phyloP scores from a whole-genome alignment of 2,888 invertebrate species.

The Melanostoma scalare region DNA sequence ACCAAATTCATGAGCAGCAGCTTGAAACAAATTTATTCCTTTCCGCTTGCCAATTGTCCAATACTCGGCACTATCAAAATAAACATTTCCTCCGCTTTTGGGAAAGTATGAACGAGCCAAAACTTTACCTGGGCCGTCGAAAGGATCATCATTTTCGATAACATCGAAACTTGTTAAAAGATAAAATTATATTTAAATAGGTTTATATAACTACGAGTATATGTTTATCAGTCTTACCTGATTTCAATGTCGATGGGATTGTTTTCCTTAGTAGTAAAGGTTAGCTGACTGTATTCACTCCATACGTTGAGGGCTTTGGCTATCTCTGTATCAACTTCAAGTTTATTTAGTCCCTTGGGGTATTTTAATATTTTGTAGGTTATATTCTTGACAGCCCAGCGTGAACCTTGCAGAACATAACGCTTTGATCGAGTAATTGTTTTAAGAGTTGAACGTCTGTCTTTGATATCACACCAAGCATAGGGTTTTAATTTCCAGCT shows the following conservation, averaged over 20 bases:
- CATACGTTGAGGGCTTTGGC: slow-evolving; percentile 12
- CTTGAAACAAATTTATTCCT: slow-evolving; percentile 13
- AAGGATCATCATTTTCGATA: slow-evolving; percentile 24
- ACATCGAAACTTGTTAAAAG: not conserved
- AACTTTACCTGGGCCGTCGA: slow-evolving; percentile 16
- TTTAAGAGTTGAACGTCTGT: not conserved
- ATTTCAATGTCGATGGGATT: slow-evolving; percentile 1
- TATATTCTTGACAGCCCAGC: not conserved
- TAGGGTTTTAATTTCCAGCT: too few species aligned
- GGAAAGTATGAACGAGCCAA: slow-evolving; percentile 18
- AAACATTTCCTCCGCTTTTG: slow-evolving; percentile 3
- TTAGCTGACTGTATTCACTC: slow-evolving; percentile 23
- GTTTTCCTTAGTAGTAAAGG: slow-evolving; percentile 9
- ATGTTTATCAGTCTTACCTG: not conserved
- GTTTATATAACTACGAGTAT: not conserved
- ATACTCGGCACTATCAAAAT: slow-evolving; percentile 19
- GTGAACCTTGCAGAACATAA: slow-evolving; percentile 13
- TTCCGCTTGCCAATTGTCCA: slow-evolving; percentile 11
- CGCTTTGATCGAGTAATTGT: not conserved
- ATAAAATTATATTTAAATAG: not conserved
- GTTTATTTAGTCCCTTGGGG: slow-evolving; percentile 12
- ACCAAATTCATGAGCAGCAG: slow-evolving; percentile 27
- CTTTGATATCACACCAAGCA: not conserved
- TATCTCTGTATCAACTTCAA: slow-evolving; percentile 19
- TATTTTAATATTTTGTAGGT: slow-evolving; percentile 28